These are phyloP conservation scores for Tarsius wallacei DNA, from an alignment of 2,797 vertebrate species.

Conservation along the genomic window DNA sequence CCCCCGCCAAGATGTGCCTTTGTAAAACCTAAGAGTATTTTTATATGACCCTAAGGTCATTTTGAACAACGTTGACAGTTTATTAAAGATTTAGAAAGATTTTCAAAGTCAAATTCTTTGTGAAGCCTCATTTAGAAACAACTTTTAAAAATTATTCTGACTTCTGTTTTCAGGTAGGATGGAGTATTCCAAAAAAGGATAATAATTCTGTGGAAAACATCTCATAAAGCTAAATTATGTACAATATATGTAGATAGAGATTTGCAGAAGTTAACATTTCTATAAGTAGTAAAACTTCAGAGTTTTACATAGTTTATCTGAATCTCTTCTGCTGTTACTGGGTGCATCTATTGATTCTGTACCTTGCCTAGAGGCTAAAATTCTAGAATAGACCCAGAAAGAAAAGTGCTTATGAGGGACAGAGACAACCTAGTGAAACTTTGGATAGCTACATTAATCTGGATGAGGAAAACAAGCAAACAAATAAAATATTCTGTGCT, in stretches of 20 bases:
- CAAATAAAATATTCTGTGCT: not conserved
- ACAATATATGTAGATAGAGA: not conserved
- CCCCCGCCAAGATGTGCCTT: not conserved
- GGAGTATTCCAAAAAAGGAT: not conserved
- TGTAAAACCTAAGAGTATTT: constrained; percentile 56
- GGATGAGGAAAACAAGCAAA: not conserved
- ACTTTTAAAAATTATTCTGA: not conserved
- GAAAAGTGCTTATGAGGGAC: not conserved
- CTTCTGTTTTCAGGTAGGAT: not conserved
- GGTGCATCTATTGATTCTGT: not conserved
- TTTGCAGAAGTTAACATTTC: not conserved
- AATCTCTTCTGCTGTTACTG: not conserved
- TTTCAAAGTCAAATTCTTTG: constrained; percentile 33
- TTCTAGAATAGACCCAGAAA: not conserved
- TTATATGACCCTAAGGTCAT: not conserved
- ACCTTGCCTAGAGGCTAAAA: not conserved
- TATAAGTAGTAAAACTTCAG: not conserved
- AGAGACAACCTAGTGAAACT: not conserved
- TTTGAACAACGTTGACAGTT: constrained; percentile 52
- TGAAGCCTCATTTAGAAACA: constrained; percentile 29
- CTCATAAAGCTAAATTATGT: not conserved
- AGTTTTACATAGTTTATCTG: not conserved
- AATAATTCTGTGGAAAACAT: not conserved
- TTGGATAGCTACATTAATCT: not conserved
- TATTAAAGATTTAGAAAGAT: constrained; percentile 17